Evolutionary conservation across 2,797 vertebrate genomes (phyloP), one percentile per base, ranked within the genome.

Genomic region (Melanotaenia maccullochi): DNA sequence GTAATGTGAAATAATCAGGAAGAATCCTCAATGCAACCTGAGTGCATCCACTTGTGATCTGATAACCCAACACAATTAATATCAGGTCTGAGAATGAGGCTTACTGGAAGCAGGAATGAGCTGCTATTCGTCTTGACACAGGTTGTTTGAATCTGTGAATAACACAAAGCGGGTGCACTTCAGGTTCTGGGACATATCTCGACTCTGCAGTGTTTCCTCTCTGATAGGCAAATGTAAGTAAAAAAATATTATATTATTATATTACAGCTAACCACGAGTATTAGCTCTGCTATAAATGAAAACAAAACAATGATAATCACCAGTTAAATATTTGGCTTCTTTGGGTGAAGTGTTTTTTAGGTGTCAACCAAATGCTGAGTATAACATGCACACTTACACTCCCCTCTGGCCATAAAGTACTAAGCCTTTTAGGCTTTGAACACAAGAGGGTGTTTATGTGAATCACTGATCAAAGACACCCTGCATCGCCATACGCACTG

Each of bases 381-480:
- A 79, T 62, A 63, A 87, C 65, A 64, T 8, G 11, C 57, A 61
- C 65, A 65, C 75, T 52, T 20, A 60, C 89, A 81, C 93, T 90
- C 93, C 95, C 94, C 93, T 95, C 92, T 95, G 73, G 95, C 93
- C 94, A 93, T 94, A 95, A 95, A 85, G 61, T 90, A 94, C 94
- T 94, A 94, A 96, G 95, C 94, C 84, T 75, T 88, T 87, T 72
- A 79, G 81, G 80, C 90, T 90, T 89, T 92, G 91, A 92, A 92
- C 91, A 87, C 87, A 85, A 87, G 90, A 90, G 89, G 92, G 88
- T 90, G 87, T 91, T 90, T 90, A 88, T 90, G 88, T 92, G 89
- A 92, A 90, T 90, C 73, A 69, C 85, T 92, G 89, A 92, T 90
- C 90, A 93, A 92, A 90, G 90, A 89, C 83, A 52, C 73, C 92